Evolutionary conservation across 2,113 vertebrate genomes (phyloP).

Genomic region (Gasterosteus aculeatus): DNA sequence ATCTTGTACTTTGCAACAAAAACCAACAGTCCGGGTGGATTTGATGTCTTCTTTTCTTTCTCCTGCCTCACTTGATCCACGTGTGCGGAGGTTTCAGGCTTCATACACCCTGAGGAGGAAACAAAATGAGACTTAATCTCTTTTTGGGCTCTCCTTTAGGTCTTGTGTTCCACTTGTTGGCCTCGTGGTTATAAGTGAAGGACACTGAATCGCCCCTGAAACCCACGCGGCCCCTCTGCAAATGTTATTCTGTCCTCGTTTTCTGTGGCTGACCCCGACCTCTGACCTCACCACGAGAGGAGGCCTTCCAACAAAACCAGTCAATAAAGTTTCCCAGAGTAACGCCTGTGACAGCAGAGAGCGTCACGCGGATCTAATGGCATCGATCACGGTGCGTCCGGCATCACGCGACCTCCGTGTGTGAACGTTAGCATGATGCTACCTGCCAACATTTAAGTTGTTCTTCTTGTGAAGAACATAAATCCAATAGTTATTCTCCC

Average conservation of each 20-base stretch:
- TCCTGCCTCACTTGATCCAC: slow-evolving; percentile 36
- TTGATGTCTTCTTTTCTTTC: slow-evolving; percentile 16
- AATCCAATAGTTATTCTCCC: not conserved
- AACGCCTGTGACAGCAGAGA: not conserved
- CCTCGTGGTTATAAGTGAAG: not conserved
- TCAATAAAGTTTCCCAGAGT: slow-evolving; percentile 17
- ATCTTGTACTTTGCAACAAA: slow-evolving; percentile 55
- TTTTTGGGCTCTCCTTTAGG: not conserved
- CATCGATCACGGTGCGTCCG: not conserved
- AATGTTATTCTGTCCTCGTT: not conserved
- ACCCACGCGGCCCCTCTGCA: not conserved
- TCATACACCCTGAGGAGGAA: slow-evolving; percentile 80
- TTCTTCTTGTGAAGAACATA: not conserved
- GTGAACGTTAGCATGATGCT: not conserved
- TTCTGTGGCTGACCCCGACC: not conserved
- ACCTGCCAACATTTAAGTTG: not conserved
- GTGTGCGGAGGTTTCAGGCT: slow-evolving; percentile 67
- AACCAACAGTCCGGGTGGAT: slow-evolving; percentile 51
- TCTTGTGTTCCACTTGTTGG: not conserved
- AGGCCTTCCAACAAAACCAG: not conserved
- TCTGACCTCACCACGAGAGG: slow-evolving; percentile 11
- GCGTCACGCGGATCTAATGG: not conserved
- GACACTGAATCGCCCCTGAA: not conserved
- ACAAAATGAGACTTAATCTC: not conserved
- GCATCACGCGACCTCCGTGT: too few species aligned